phyloP scores from a whole-genome alignment of 2,113 vertebrate species.

The Nerophis lumbriciformis region DNA sequence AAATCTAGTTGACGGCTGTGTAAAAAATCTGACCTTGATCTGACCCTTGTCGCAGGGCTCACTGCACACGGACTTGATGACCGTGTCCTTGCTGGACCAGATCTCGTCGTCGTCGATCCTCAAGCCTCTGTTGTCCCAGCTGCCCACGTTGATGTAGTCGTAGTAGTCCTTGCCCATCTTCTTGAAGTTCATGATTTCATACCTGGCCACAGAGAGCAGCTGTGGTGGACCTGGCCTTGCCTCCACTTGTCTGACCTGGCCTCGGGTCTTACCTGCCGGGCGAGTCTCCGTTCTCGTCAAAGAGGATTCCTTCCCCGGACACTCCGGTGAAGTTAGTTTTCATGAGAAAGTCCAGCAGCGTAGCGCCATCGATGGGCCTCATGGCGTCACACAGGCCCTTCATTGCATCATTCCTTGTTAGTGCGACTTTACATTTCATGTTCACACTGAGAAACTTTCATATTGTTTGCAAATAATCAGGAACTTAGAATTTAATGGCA shows the following conservation, averaged over 20 bases:
- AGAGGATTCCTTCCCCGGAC: slow-evolving; percentile 90
- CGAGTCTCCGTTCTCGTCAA: slow-evolving; percentile 94
- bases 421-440: background rate
- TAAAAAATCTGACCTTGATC: slow-evolving; percentile 82
- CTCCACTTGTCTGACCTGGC: too few relatives aligned
- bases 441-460: too few relatives aligned
- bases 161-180: slow-evolving; percentile 97
- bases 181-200: slow-evolving; percentile 99
- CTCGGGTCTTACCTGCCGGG: slow-evolving; percentile 82
- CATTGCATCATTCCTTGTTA: slow-evolving; percentile 5
- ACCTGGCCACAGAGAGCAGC: slow-evolving; percentile 66
- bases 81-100: slow-evolving; percentile 83
- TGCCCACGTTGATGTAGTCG: slow-evolving; percentile 95
- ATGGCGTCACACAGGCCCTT: slow-evolving; percentile 90
- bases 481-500: too few relatives aligned
- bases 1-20: too few relatives aligned
- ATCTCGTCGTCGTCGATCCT: slow-evolving; percentile 94
- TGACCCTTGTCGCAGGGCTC: slow-evolving; percentile 96
- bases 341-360: slow-evolving; percentile 92
- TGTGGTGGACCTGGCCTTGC: too few relatives aligned
- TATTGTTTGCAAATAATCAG: too few relatives aligned
- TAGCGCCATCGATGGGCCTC: slow-evolving; percentile 91
- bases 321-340: slow-evolving; percentile 96
- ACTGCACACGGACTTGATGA: slow-evolving; percentile 95
- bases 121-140: slow-evolving; percentile 94